Base-by-base conservation (phyloP, 2,888 invertebrate genomes). In the Pollenia labialis region DNA sequence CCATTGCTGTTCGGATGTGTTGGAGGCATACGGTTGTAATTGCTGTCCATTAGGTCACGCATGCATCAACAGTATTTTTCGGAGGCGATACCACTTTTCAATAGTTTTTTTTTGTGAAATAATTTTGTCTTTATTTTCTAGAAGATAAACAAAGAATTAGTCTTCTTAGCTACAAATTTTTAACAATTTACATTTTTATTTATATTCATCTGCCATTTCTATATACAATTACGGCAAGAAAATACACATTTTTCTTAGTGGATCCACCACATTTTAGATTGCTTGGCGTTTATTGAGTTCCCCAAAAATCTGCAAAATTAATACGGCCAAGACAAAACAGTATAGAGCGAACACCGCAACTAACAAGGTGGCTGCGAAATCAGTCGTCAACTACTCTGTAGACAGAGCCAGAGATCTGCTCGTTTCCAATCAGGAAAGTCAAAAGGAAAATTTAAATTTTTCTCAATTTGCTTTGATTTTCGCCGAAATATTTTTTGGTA, bases 1-100 rank as follows among this genome's bases (percentile, higher is more conserved):
- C 89, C 89, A 87, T 89, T 89, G 32, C 81, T 88, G 44, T 76
- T 80, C 23, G 84, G 76, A 82, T 84, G 79, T 76, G 83, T 81
- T 10, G 87, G 82, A 32, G 88, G 84, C 71, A 88, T 71, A 23
- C 88, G 88, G 32, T 54, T 62, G 54, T 83, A 87, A 23, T 66
- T 88, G 62, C 76, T 87, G 23, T 88, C 88, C 86, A 88, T 88
- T 85, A 86, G 81, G 12, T 66, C 87, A 83, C 76, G 23, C 86
- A 84, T 85, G 23, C 84, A 84, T 81, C 11, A 60, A 81, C 32
- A 4, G 44, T 18, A 32, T 62, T 11, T 32, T 71, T 9, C 14
- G 14, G 11, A 14, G 32, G 2, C 40, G 44, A 60, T 8, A 10
- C 32, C n/a, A 16, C 10, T 40, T 7, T 10, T n/a, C 12, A 9